Base-by-base conservation (phyloP, 1,140 invertebrate species). In the Megalopta genalis region DNA sequence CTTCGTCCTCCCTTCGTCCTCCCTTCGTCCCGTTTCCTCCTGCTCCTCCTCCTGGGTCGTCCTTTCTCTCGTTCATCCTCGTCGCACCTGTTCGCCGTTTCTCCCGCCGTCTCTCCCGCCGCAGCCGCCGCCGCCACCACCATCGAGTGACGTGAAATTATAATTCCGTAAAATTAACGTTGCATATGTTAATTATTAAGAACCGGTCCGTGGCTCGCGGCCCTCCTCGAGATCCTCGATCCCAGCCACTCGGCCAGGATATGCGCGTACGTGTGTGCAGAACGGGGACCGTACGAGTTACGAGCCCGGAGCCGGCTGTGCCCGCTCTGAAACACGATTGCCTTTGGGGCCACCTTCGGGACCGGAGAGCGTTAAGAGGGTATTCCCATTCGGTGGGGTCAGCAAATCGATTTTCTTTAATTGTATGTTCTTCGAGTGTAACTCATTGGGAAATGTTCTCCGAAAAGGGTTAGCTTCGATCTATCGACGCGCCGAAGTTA, bases 131-230 rank as follows among this genome's bases (percentile, higher is more conserved):
- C 76, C 78, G 77, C 66, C 32, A 37, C 62, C 77, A 79, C 73
- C 74, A 59, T 68, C 79, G 80, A 77, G 72, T 88, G 86, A 88
- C 89, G 89, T 90, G 88, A 88, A 90, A 90, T 90, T 89, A 90
- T 89, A 90, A 91, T 90, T 91, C 89, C 88, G 89, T 91, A 90
- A 91, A 91, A 91, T 91, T 91, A 91, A 91, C 89, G 86, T 90
- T 89, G 87, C 89, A 86, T 90, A 91, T 89, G 89, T 91, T 91
- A 90, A 91, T 91, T 91, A 89, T 88, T 80, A 77, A 86, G 84
- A 91, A 91, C 89, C 89, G 89, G 90, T 91, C 85, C 65, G 59
- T 49, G 32, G 52, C 77, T 83, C 68, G 72, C 76, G 46, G 71
- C 77, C 63, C 32, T 74, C 73, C 77, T 86, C 77, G 78, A 76